Evolutionary conservation across 2,113 vertebrate genomes (phyloP), one percentile per base, ranked within the genome.

Genomic region (Nanorana parkeri): DNA sequence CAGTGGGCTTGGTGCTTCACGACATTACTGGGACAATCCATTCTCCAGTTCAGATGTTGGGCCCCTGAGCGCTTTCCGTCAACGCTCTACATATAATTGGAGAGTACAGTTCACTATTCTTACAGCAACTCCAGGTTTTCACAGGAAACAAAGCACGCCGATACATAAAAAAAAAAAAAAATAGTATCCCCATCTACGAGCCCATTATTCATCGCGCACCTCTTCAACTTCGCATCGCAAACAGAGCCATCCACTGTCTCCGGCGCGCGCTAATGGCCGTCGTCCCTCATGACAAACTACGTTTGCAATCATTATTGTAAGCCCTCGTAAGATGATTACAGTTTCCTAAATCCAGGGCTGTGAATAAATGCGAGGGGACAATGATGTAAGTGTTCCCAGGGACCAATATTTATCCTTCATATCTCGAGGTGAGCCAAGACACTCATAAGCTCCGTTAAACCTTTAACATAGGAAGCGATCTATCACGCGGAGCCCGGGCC

Each of bases 401-500:
- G 91, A 92, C 88, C 89, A 89, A 91, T 92, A 90, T 91, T 88
- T 91, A 87, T 92, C 87, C 89, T 91, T 89, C 88, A 85, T 84
- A 82, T 88, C 21, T 88, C 91, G 90, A 93, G 91, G 89, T 90
- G 89, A 93, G 92, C 93, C 92, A 92, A 93, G 93, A 92, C 90
- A 88, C 93, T 94, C 93, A 66, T 87, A 94, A 93, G 93, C 92
- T 94, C 93, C 89, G 88, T 92, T 94, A 92, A 94, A 94, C 92
- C 94, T 94, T 95, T 94, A 95, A 91, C 93, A 92, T 92, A 94
- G 95, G 94, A 96, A 96, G 94, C 92, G 93, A 95, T 95, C 95
- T 94, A 95, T 96, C 94, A 95, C 94, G 93, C 93, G 92, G 92
- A 94, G 93, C 92, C 93, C 90, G 41, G 41, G 92, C 90, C 92